Conservation (phyloP, 2,888 invertebrate species). For the Molorchus minor region DNA sequence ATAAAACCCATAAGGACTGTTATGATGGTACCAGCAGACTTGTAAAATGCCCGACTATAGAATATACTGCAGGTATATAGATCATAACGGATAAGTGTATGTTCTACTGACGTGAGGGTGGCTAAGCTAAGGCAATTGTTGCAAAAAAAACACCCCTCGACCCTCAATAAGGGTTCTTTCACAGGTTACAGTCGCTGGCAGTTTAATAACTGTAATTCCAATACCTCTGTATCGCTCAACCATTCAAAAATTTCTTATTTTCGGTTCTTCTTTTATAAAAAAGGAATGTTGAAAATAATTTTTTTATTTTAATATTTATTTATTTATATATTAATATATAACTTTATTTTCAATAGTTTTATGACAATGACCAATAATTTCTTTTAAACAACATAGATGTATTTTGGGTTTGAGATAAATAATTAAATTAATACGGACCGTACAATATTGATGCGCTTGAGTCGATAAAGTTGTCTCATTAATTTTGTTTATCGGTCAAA, state of each 20-base stretch:
- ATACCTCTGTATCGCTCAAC: too few relatives aligned
- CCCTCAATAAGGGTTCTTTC: conserved; percentile 5
- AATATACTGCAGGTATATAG: conserved; percentile 39
- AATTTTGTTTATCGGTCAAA: conserved; percentile 47
- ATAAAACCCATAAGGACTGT: conserved; percentile 30
- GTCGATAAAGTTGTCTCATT: conserved; percentile 40
- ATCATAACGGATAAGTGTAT: conserved; percentile 31
- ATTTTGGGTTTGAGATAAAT: too few relatives aligned
- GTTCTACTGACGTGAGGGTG: conserved; percentile 35
- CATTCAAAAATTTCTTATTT: too few relatives aligned
- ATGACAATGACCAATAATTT: too few relatives aligned
- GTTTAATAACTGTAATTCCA: conserved; percentile 6
- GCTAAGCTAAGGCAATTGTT: conserved; percentile 20
- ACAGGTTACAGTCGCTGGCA: conserved; percentile 3
- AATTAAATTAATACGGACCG: too few relatives aligned
- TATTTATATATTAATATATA: too few relatives aligned
- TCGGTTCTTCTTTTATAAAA: too few relatives aligned
- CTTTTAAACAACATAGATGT: too few relatives aligned
- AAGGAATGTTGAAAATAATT: too few relatives aligned
- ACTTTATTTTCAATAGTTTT: too few relatives aligned
- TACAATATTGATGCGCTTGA: conserved; percentile 9
- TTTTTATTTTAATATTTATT: too few relatives aligned
- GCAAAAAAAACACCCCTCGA: conserved; percentile 22
- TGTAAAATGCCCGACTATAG: conserved; percentile 27
- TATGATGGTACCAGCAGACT: conserved; percentile 48